phyloP scores from a whole-genome alignment of 2,113 vertebrate genomes.

The Columba janthina region DNA sequence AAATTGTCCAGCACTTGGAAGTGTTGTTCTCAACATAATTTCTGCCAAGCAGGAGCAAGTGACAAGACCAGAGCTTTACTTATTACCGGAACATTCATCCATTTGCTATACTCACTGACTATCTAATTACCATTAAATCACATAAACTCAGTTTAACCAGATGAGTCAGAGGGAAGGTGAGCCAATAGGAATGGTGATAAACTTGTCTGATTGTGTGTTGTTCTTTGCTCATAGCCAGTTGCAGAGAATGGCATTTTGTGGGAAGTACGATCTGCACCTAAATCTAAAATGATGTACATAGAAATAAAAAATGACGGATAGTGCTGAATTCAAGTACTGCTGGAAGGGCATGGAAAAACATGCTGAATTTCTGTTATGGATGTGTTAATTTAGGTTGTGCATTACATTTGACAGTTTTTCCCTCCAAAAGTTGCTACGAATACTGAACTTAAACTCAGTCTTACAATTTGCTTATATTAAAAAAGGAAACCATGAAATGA shows the following conservation, averaged over 20 bases:
- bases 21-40: neutral
- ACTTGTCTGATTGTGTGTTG: neutral
- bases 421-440: neutral
- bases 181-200: neutral
- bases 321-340: neutral
- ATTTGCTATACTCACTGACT: neutral
- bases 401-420: neutral
- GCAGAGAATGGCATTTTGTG: neutral
- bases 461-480: neutral
- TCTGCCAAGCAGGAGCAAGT: neutral
- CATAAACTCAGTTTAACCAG: neutral
- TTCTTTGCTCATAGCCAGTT: neutral
- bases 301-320: neutral
- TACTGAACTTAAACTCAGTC: neutral
- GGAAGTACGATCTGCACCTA: neutral
- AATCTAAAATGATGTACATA: neutral
- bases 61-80: neutral
- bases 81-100: neutral
- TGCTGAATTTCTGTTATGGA: neutral
- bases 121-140: neutral
- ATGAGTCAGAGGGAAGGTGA: neutral
- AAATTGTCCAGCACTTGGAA: neutral
- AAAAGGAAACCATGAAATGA: neutral
- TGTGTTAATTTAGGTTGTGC: neutral
- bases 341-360: neutral